These are phyloP conservation scores for Exephanes ischioxanthus DNA, from an alignment of 2,888 invertebrate species.

Conservation along the genomic window DNA sequence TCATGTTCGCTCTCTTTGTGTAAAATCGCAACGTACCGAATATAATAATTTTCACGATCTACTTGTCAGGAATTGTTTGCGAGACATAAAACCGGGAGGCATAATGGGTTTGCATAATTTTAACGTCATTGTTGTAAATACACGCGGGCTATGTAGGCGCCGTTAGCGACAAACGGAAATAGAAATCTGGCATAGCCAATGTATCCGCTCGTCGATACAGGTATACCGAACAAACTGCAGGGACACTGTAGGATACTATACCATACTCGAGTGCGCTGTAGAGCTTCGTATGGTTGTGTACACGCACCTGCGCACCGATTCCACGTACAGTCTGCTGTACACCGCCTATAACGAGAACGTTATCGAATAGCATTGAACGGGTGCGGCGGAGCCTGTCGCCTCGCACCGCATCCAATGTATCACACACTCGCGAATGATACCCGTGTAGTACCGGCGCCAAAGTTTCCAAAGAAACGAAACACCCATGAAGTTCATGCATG, in stretches of 20 bases:
- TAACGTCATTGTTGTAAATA: constrained; percentile 55
- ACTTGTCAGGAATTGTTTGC: constrained; percentile 40
- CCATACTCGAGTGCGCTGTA: constrained; percentile 8
- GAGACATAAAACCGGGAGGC: constrained; percentile 1
- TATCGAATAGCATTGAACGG: constrained; percentile 79
- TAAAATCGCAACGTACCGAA: constrained; percentile 18
- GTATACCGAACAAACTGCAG: constrained; percentile 8
- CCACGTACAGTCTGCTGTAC: not conserved
- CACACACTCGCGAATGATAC: constrained; percentile 27
- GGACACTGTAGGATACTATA: not conserved
- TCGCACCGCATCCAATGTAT: constrained; percentile 48
- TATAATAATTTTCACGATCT: constrained; percentile 48
- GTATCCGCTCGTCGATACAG: constrained; percentile 48
- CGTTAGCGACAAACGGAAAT: constrained; percentile 56
- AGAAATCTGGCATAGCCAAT: constrained; percentile 63
- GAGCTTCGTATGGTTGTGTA: constrained; percentile 39
- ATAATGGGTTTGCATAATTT: constrained; percentile 61
- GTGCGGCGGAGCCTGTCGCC: constrained; percentile 80
- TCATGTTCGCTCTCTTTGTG: constrained; percentile 44
- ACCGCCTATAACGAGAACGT: constrained; percentile 56
- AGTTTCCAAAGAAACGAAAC: constrained; percentile 19
- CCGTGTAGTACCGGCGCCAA: constrained; percentile 7
- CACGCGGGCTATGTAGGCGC: constrained; percentile 14
- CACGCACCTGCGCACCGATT: constrained; percentile 55
- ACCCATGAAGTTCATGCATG: constrained; percentile 12